Evolutionary conservation across 2,888 invertebrate genomes (phyloP), one percentile per base, ranked within the genome.

Genomic region (Athalia rosae): DNA sequence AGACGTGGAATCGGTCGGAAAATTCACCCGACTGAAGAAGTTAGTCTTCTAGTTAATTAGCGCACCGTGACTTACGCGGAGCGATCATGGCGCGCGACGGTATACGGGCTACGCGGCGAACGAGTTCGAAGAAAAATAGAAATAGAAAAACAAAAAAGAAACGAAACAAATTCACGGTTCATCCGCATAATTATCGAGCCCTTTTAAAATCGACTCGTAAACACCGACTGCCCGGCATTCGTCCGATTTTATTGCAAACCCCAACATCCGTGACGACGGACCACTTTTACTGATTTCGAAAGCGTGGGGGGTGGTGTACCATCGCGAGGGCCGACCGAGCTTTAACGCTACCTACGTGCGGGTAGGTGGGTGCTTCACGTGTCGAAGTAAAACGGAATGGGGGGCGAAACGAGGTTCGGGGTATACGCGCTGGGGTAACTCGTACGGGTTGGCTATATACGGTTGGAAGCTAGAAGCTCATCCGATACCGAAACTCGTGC

Each of bases 11-110:
- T 74, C 74, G 74, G 74, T 74, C 50, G 74, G 74, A 74, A 74
- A 74, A 74, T 74, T 74, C 71, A 71, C 71, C 71, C 58, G 61
- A 74, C 59, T 48, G 74, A 50, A 74, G 74, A 61, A 74, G 74
- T 74, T 62, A 62, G 74, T 74, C 74, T 50, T 74, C 50, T n/a
- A 74, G 74, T 74, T 74, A 74, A 74, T 74, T 74, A 74, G 62
- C 62, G 59, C 59, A 74, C 43, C 47, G 28, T 43, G 61, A 74
- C 48, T 62, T 74, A 28, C 28, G 15, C 50, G 48, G 50, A 28
- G 61, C 74, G 74, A 74, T 74, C 61, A 74, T 59, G 62, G 48
- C 61, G 28, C 62, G 48, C 61, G 28, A 28, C 2, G 28, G 28
- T 28, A 50, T 59, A 41, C 67, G 48, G n/a, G 45, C 4, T 3